Base-by-base conservation (phyloP, 2,797 vertebrate genomes). In the Chanos chanos region DNA sequence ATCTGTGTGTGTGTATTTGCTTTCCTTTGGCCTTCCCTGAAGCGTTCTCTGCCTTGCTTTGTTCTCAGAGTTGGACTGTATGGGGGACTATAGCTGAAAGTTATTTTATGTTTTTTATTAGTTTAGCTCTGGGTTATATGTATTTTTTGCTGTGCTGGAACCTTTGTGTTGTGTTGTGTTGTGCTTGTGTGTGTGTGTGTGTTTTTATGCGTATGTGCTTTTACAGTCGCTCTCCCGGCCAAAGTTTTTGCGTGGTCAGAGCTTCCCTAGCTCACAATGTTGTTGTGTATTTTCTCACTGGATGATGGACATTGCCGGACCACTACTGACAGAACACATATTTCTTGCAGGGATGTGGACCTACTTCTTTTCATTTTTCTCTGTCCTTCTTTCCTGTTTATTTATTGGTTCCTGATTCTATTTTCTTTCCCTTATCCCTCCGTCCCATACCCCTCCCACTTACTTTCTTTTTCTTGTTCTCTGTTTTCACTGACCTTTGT, bases 261-360 rank as follows among this genome's bases (percentile, higher is more conserved):
- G 22, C 30, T 49, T 22, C 7, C 52, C 7, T 1, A 5, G 7
- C 36, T 39, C 57, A 51, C 25, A 60, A 50, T 47, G 36, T 40
- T 40, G 40, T n/a, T 53, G 31, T 6, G n/a, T 47, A 52, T 58
- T 45, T 53, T 16, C 37, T 53, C 50, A 31, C 31, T 53, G 51
- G 41, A 66, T 71, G 53, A 70, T 66, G 77, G 61, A 53, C 49
- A 61, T 21, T 72, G 70, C 45, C 61, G 55, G 54, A 56, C 74
- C 75, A 74, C 64, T 65, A 66, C 72, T 71, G 66, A 56, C 48
- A 65, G 83, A 77, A 75, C 61, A 49, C 57, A 40, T 47, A 41
- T 53, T 64, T 58, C 7, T 1, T 4, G 7, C 41, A 39, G 4
- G 10, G 18, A 0, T 8, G 7, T 41, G 4, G 41, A 39, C 41